phyloP scores from a whole-genome alignment of 2,113 vertebrate genomes.

The Apeltes quadracus region DNA sequence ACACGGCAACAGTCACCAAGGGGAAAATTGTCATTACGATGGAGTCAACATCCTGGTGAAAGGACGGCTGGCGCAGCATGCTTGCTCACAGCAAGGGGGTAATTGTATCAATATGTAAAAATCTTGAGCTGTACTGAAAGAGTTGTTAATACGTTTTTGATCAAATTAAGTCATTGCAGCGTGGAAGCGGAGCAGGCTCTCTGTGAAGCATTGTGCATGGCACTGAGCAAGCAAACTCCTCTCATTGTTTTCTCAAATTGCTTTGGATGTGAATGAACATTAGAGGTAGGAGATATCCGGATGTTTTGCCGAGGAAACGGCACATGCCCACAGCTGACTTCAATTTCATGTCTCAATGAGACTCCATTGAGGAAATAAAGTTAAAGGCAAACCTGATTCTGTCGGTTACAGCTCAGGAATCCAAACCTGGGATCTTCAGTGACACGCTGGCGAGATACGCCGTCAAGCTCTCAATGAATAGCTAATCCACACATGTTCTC shows the following conservation, averaged over 20 bases:
- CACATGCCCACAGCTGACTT: conserved; percentile 60
- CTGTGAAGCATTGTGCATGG: conserved; percentile 30
- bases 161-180: conserved; percentile 76
- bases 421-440: conserved; percentile 42
- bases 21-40: conserved; percentile 69
- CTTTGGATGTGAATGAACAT: conserved; percentile 67
- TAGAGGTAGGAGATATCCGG: conserved; percentile 63
- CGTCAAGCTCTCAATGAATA: conserved; percentile 57
- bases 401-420: conserved; percentile 63
- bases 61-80: conserved; percentile 46
- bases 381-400: conserved; percentile 64
- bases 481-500: conserved; percentile 80
- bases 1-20: conserved; percentile 54
- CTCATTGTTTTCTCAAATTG: conserved; percentile 57
- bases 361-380: conserved; percentile 71
- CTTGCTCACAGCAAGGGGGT: conserved; percentile 76
- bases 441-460: conserved; percentile 64
- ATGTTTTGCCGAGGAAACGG: conserved; percentile 52
- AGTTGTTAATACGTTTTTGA: conserved; percentile 78
- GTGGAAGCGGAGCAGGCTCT: conserved; percentile 54
- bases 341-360: conserved; percentile 73
- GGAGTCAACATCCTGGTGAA: conserved; percentile 44
- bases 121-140: conserved; percentile 64
- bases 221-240: conserved; percentile 53
- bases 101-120: conserved; percentile 84